phyloP scores from a whole-genome alignment of 1,140 invertebrate genomes.

The Euura lappo region DNA sequence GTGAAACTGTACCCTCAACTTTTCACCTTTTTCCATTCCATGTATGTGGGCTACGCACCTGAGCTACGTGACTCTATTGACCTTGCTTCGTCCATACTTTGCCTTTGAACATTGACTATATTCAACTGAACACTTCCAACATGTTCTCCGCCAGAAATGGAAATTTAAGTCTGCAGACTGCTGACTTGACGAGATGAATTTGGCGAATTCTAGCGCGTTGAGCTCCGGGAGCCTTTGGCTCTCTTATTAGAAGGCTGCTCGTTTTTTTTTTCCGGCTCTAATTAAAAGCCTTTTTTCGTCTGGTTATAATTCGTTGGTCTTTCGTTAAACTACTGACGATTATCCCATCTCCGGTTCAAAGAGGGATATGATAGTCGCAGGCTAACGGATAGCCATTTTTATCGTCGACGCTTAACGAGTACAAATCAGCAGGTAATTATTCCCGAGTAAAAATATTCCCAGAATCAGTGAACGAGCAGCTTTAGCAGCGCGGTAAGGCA shows the following conservation, averaged over 20 bases:
- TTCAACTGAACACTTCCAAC: neutral
- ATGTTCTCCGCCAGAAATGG: neutral
- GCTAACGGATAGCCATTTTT: too few species aligned
- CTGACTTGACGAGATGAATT: neutral
- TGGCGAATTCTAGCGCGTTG: neutral
- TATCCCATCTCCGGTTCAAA: neutral
- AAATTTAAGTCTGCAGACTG: neutral
- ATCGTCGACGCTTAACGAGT: neutral
- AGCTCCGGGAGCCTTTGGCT: neutral
- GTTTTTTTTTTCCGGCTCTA: neutral
- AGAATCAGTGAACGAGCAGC: conserved; percentile 5
- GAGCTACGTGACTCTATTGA: conserved; percentile 26
- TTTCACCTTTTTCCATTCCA: conserved; percentile 25
- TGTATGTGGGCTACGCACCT: neutral
- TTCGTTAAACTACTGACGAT: conserved; percentile 19
- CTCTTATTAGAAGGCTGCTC: neutral
- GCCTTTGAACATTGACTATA: too few species aligned
- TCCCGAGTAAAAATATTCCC: neutral
- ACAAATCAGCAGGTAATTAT: neutral
- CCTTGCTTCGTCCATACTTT: neutral
- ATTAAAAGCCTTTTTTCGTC: neutral
- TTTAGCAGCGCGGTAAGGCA: neutral
- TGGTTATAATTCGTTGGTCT: neutral
- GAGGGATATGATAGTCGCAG: too few species aligned
- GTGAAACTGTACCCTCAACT: conserved; percentile 55